Evolutionary conservation across 2,797 vertebrate genomes (phyloP).

Genomic region (Falco cherrug): DNA sequence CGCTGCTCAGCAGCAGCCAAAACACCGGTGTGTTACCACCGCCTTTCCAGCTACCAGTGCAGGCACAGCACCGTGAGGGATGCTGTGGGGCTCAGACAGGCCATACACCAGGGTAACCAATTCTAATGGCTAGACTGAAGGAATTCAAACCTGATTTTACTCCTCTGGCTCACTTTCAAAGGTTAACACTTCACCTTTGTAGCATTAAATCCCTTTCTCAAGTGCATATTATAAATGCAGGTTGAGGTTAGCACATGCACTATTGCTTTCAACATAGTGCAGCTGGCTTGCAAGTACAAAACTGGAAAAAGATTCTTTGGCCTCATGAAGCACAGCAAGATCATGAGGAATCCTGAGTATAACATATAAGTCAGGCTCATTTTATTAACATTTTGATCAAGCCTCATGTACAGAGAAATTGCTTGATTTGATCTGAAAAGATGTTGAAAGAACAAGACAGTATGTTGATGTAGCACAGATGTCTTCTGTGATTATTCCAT

Average conservation of each 20-base stretch:
- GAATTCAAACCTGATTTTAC: background rate
- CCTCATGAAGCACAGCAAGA: background rate
- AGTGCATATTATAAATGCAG: background rate
- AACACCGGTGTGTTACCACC: too few species aligned
- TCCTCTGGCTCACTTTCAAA: background rate
- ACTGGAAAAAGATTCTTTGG: background rate
- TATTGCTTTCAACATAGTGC: background rate
- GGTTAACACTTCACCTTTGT: background rate
- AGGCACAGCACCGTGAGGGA: too few species aligned
- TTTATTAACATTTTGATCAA: background rate
- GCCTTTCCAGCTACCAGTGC: too few species aligned
- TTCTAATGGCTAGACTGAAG: background rate
- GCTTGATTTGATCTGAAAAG: background rate
- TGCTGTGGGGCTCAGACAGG: too few species aligned
- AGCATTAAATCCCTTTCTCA: background rate
- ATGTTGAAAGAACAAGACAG: background rate
- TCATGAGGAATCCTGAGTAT: background rate
- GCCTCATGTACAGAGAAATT: background rate
- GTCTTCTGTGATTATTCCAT: background rate
- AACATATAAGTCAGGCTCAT: background rate
- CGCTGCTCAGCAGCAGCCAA: too few species aligned
- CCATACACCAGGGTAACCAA: background rate
- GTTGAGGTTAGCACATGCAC: background rate
- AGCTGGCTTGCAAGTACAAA: background rate
- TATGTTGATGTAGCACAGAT: background rate